These are phyloP conservation scores for Vespertilio murinus DNA, from an alignment of 2,797 vertebrate genomes.

Conservation along the genomic window DNA sequence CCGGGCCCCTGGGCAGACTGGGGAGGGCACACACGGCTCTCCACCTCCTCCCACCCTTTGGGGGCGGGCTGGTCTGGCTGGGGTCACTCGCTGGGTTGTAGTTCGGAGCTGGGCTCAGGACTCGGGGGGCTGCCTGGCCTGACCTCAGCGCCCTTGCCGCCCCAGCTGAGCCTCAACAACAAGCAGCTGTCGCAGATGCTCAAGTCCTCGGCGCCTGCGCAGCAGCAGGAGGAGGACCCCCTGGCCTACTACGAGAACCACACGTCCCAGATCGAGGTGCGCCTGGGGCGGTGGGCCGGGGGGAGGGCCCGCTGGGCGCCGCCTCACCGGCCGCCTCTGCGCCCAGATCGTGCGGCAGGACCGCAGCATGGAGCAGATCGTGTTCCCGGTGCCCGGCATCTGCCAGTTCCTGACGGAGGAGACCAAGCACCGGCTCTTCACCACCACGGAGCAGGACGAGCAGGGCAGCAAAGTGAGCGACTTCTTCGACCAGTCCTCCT, in stretches of 20 bases:
- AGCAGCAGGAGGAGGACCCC: constrained; percentile 91
- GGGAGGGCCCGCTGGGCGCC: neutral
- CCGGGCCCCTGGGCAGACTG: neutral
- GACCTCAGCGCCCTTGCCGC: neutral
- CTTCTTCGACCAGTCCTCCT: constrained; percentile 95
- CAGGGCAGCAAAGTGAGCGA: constrained; percentile 99
- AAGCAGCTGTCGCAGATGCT: constrained; percentile 95
- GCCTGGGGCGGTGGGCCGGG: neutral
- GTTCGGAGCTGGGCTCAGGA: neutral
- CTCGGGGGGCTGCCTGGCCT: neutral
- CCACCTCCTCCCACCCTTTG: neutral
- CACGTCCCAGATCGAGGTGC: constrained; percentile 95
- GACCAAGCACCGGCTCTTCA: constrained; percentile 94
- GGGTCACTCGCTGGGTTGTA: neutral
- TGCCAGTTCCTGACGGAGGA: constrained; percentile 96
- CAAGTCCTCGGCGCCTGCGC: constrained; percentile 88
- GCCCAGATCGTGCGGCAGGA: constrained; percentile 95
- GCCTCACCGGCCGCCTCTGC: fast-evolving
- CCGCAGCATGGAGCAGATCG: constrained; percentile 98
- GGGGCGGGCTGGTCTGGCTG: neutral
- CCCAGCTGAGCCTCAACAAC: constrained; percentile 95
- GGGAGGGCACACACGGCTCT: neutral
- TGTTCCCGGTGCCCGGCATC: constrained; percentile 95
- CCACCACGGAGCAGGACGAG: constrained; percentile 97
- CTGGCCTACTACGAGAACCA: constrained; percentile 93